phyloP scores from a whole-genome alignment of 2,797 vertebrate genomes.

The Neoniphon sammara region DNA sequence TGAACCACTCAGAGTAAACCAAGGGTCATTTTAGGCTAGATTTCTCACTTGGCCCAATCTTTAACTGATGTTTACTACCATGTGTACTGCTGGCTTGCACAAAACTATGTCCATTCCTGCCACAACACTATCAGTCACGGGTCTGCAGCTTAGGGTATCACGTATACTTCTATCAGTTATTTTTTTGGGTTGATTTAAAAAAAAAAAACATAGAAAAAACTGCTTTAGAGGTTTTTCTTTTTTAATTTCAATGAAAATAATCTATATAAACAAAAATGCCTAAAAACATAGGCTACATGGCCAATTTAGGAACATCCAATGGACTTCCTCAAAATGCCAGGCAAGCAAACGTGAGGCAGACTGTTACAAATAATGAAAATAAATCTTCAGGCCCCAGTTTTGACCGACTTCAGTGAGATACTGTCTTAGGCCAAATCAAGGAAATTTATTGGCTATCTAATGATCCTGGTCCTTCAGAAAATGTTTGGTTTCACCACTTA shows the following conservation, averaged over 20 bases:
- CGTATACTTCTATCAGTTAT: not conserved
- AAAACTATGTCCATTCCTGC: not conserved
- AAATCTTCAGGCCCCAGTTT: not conserved
- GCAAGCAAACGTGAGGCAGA: not conserved
- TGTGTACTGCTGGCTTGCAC: not conserved
- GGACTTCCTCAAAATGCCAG: not conserved
- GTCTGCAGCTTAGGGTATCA: not conserved
- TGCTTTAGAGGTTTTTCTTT: no score
- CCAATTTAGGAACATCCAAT: not conserved
- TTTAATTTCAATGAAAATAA: not conserved
- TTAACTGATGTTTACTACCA: no score
- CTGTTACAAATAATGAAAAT: not conserved
- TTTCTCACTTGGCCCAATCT: not conserved
- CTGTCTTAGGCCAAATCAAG: not conserved
- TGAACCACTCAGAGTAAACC: conserved; percentile 10
- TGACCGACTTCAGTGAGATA: no score
- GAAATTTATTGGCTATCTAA: not conserved
- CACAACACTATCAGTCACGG: not conserved
- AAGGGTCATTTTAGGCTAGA: not conserved
- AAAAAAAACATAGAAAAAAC: not conserved
- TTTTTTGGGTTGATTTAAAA: not conserved
- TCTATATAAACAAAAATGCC: not conserved
- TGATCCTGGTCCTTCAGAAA: not conserved
- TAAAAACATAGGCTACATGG: not conserved
- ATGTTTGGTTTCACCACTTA: not conserved